Conservation (phyloP, 2,797 vertebrate genomes). For the Arrhamphus sclerolepis region DNA sequence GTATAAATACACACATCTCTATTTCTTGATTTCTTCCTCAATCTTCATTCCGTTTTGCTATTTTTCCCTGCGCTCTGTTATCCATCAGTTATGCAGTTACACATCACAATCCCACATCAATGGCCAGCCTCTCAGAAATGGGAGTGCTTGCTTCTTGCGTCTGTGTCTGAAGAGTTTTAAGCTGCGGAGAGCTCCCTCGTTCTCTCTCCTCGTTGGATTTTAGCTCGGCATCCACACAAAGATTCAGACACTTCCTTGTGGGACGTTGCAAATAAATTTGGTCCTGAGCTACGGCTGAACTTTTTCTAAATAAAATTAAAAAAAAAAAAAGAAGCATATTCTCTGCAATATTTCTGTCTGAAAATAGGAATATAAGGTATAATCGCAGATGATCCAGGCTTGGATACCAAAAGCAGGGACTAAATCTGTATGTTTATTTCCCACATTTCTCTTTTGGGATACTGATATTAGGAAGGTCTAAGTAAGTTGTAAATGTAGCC, state of each 20-base stretch:
- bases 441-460: slow-evolving; percentile 57
- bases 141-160: slow-evolving; percentile 50
- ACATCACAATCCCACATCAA: slow-evolving; percentile 78
- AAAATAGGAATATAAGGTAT: slow-evolving; percentile 72
- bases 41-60: slow-evolving; percentile 53
- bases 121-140: slow-evolving; percentile 61
- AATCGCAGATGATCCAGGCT: slow-evolving; percentile 78
- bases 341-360: slow-evolving; percentile 38
- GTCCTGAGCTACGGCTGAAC: slow-evolving; percentile 51
- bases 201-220: slow-evolving; percentile 43
- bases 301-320: slow-evolving; percentile 33
- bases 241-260: slow-evolving; percentile 38
- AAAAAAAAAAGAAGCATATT: slow-evolving; percentile 27
- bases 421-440: slow-evolving; percentile 72
- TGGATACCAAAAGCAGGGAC: slow-evolving; percentile 64
- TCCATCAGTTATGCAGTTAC: slow-evolving; percentile 68
- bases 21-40: slow-evolving; percentile 71
- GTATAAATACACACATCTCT: slow-evolving; percentile 75
- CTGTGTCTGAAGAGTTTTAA: slow-evolving; percentile 70
- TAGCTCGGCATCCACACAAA: slow-evolving; percentile 26
- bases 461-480: slow-evolving; percentile 44
- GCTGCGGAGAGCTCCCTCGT: slow-evolving; percentile 58
- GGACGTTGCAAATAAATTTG: slow-evolving; percentile 45
- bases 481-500: slow-evolving; percentile 64
- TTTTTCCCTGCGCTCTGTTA: slow-evolving; percentile 51